Conservation (phyloP, 2,888 invertebrate genomes). For the Zaprionus lineosus region DNA sequence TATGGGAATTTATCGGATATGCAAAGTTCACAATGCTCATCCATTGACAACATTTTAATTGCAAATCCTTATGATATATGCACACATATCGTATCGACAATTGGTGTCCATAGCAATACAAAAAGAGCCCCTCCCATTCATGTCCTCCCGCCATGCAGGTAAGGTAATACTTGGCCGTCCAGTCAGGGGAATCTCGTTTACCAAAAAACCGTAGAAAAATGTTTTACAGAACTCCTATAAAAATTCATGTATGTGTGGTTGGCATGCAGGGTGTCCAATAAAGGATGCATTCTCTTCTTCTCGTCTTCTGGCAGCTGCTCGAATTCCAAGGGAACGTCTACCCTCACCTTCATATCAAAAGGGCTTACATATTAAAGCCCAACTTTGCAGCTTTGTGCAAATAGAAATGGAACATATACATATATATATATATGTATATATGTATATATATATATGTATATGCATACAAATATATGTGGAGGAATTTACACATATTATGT, state of each 20-base stretch:
- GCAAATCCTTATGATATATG: conserved; percentile 54
- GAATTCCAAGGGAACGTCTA: conserved; percentile 31
- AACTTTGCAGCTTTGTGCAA: conserved; percentile 17
- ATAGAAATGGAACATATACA: conserved; percentile 10
- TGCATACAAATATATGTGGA: too few species aligned
- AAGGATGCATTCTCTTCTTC: conserved; percentile 34
- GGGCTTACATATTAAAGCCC: conserved; percentile 26
- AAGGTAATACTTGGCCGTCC: too few species aligned
- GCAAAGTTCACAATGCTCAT: conserved; percentile 23
- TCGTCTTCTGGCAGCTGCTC: conserved; percentile 1
- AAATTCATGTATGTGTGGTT: conserved; percentile 40
- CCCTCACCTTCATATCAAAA: conserved; percentile 27
- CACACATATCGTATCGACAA: too few species aligned
- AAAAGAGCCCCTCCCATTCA: too few species aligned
- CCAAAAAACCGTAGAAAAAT: too few species aligned
- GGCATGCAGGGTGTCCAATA: conserved; percentile 64
- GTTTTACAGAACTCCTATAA: conserved; percentile 14
- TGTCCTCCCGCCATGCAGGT: background rate
- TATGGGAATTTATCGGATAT: too few species aligned
- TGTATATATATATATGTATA: too few species aligned
- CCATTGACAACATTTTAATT: conserved; percentile 72
- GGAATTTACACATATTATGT: too few species aligned
- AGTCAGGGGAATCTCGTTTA: too few species aligned
- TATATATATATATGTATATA: too few species aligned
- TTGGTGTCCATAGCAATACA: too few species aligned